Base-by-base conservation (phyloP, 1,140 invertebrate genomes). In the Laupala kohalensis region DNA sequence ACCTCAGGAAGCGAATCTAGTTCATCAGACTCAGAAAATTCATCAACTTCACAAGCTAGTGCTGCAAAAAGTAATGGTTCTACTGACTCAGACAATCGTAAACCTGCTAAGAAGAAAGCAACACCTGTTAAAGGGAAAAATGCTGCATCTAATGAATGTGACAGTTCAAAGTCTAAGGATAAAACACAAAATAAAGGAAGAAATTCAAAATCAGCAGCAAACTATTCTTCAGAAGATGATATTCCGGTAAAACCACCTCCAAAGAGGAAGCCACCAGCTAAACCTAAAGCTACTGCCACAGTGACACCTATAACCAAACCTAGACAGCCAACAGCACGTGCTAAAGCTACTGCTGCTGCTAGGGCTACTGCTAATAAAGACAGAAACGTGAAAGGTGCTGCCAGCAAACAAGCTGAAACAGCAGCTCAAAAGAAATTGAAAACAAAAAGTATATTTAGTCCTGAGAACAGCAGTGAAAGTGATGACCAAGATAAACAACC, bases 381-480 rank as follows among this genome's bases (percentile, higher is more conserved):
- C 65, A 28, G n/a, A 6, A 71, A 30, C 13, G 29, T 71, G 73
- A 71, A 71, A 75, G 75, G 75, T 71, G 28, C 65, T 9, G 24
- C 64, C 67, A 82, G 81, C 74, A 78, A 77, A 78, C 62, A 74
- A 65, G 73, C 74, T 4, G 75, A 72, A 65, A 71, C 73, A 5
- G 80, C 81, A 69, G 77, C 78, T 0, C 81, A 84, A 74, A 83
- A 85, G 53, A 88, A 87, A 70, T 77, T 83, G 19, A 92, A 91
- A 75, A 90, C 90, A 73, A 92, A 91, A 77, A 92, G 90, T 79
- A 92, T 92, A 77, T 92, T 92, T 75, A 92, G 90, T 74, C 90
- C 90, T 1, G 90, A 92, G 75, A 91, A 92, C 75, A 90, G 89
- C 78, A 90, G 89, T 29, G 89, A 90, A 79, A 90, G 89, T 72